phyloP scores from a whole-genome alignment of 2,113 vertebrate genomes.

The Cheirogaleus medius region DNA sequence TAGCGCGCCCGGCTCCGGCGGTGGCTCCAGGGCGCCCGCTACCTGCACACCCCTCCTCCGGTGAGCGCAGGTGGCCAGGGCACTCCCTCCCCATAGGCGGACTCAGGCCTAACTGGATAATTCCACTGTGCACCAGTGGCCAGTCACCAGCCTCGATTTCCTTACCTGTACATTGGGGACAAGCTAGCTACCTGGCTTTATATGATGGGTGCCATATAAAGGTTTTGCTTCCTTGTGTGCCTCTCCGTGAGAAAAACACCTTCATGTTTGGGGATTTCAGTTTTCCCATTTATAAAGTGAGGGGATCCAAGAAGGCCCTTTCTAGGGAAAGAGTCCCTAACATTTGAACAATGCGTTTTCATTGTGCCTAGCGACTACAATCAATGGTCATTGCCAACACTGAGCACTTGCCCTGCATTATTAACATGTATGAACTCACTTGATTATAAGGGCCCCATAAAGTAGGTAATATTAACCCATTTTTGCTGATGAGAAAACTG shows the following conservation, averaged over 20 bases:
- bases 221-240: not conserved
- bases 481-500: conserved; percentile 45
- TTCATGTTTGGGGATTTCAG: not conserved
- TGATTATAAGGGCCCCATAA: conserved; percentile 36
- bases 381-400: not conserved
- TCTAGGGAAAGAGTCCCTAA: not conserved
- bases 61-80: conserved; percentile 5
- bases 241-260: conserved; percentile 2
- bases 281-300: conserved; percentile 35
- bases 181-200: conserved; percentile 44
- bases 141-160: conserved; percentile 73
- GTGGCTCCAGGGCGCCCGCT: conserved; percentile 55
- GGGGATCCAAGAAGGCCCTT: not conserved
- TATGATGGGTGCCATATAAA: not conserved
- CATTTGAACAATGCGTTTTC: not conserved
- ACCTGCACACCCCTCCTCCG: conserved; percentile 66
- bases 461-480: not conserved
- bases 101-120: conserved; percentile 72
- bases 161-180: conserved; percentile 70
- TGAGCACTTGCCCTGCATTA: not conserved
- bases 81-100: conserved; percentile 65
- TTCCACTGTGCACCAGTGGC: conserved; percentile 47
- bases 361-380: not conserved
- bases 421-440: not conserved
- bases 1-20: not conserved